phyloP scores from a whole-genome alignment of 1,140 invertebrate genomes.

The Lordiphosa stackelbergi region DNA sequence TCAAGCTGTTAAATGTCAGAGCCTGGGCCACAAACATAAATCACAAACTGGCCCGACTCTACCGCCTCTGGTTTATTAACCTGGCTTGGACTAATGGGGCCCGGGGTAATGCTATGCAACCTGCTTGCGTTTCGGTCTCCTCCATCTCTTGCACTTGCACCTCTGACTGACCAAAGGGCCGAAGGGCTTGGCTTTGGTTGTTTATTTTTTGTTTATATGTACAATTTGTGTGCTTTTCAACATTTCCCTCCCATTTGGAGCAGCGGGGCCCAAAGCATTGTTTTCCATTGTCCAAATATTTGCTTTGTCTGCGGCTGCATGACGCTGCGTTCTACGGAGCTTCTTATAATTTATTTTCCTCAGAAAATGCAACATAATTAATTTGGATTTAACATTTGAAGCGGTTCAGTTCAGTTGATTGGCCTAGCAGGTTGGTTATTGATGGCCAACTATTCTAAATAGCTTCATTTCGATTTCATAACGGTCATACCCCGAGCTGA shows the following conservation, averaged over 20 bases:
- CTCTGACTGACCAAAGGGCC: slow-evolving; percentile 31
- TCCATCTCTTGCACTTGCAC: slow-evolving; percentile 50
- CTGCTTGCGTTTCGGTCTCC: slow-evolving; percentile 25
- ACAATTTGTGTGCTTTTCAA: slow-evolving; percentile 39
- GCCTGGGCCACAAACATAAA: slow-evolving; percentile 64
- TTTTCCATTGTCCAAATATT: slow-evolving; percentile 71
- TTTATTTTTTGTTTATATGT: slow-evolving; percentile 37
- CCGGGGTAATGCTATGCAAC: slow-evolving; percentile 51
- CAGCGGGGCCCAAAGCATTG: slow-evolving; percentile 32
- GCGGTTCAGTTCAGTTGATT: slow-evolving; percentile 16
- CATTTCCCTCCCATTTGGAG: slow-evolving; percentile 32
- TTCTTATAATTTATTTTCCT: slow-evolving; percentile 66
- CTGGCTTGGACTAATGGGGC: slow-evolving; percentile 26
- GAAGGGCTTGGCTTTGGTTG: slow-evolving; percentile 32
- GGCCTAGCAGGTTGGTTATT: slow-evolving; percentile 30
- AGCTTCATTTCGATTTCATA: slow-evolving; percentile 68
- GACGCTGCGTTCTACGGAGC: slow-evolving; percentile 57
- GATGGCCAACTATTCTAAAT: slow-evolving; percentile 58
- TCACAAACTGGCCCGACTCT: slow-evolving; percentile 37
- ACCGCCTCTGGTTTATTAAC: slow-evolving; percentile 59
- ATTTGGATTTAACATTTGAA: slow-evolving; percentile 49
- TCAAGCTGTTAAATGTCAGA: slow-evolving; percentile 64
- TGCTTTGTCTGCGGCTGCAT: slow-evolving; percentile 58
- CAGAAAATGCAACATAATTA: slow-evolving; percentile 55
- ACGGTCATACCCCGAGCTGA: slow-evolving; percentile 30